These are phyloP conservation scores for Gryon sp. DNA, from an alignment of 1,140 invertebrate genomes.

Conservation along the genomic window DNA sequence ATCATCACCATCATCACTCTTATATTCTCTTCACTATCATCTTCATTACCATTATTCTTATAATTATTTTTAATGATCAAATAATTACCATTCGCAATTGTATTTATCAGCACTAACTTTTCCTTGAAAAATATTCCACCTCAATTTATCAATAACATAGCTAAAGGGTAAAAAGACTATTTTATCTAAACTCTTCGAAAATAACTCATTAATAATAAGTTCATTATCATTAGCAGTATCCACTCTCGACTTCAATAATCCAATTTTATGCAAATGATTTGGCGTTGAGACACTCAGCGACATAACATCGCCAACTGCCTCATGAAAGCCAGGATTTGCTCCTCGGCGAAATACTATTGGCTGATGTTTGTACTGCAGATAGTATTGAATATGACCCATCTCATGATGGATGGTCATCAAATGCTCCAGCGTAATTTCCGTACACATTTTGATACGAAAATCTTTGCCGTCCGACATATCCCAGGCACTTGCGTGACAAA, in stretches of 20 bases:
- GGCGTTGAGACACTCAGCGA: conserved; percentile 88
- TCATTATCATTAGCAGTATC: conserved; percentile 83
- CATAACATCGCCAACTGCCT: conserved; percentile 94
- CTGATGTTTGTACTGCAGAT: conserved; percentile 87
- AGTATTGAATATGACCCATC: conserved; percentile 90
- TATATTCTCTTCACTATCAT: too few species aligned
- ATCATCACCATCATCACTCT: too few species aligned
- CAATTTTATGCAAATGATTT: conserved; percentile 87
- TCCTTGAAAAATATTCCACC: conserved; percentile 90
- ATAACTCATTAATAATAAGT: conserved; percentile 87
- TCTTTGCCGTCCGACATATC: conserved; percentile 87
- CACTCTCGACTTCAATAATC: conserved; percentile 83
- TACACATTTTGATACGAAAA: conserved; percentile 90
- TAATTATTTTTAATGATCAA: not conserved
- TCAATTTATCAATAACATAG: conserved; percentile 90
- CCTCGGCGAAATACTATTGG: conserved; percentile 87
- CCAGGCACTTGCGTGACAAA: conserved; percentile 90
- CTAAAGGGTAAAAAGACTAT: conserved; percentile 92
- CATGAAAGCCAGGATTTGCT: conserved; percentile 93
- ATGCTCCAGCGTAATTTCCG: conserved; percentile 84
- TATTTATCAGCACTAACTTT: conserved; percentile 84
- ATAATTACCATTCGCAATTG: conserved; percentile 85
- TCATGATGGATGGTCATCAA: conserved; percentile 89
- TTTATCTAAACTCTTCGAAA: conserved; percentile 88
- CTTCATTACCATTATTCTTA: not conserved